A percentile compares a stretch with the other conserved stretches of the same genome.
These are phyloP conservation scores for Lacerta bilineata DNA, from an alignment of 2,797 vertebrate species.

Conservation along the genomic window DNA sequence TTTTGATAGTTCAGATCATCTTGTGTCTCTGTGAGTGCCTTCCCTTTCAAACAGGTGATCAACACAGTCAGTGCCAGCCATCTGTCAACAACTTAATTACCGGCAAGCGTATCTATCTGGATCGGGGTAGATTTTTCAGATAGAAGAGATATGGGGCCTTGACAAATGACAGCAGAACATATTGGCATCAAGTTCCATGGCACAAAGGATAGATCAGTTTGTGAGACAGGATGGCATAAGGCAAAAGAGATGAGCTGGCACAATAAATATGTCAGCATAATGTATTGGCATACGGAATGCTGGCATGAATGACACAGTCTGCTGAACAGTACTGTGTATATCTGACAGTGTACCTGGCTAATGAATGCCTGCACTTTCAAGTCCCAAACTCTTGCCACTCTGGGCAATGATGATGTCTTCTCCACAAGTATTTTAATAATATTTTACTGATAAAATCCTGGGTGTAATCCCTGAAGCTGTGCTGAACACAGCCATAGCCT, in stretches of 20 bases:
- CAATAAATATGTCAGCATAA: slow-evolving; percentile 37
- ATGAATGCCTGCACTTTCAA: slow-evolving; percentile 9
- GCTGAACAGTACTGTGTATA: not conserved
- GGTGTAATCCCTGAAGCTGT: not conserved
- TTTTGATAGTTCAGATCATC: not conserved
- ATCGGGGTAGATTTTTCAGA: not conserved
- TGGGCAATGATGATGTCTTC: not conserved
- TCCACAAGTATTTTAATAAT: not conserved
- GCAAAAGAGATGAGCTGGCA: slow-evolving; percentile 1
- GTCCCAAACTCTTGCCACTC: not conserved
- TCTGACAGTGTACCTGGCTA: slow-evolving; percentile 24
- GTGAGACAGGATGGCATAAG: slow-evolving; percentile 15
- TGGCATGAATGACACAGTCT: not conserved
- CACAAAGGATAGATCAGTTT: slow-evolving; percentile 23
- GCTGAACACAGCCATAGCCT: not conserved
- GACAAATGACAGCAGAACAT: slow-evolving; percentile 9
- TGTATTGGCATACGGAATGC: slow-evolving; percentile 7
- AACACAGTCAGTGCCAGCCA: not conserved
- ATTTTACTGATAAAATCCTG: not conserved
- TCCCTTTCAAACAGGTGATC: not conserved
- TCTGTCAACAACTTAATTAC: not conserved
- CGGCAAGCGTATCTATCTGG: not conserved
- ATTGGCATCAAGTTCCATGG: slow-evolving; percentile 1
- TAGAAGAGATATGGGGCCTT: not conserved
- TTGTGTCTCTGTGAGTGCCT: not conserved